Base-by-base conservation (phyloP, 2,113 vertebrate species). In the Pionites leucogaster region DNA sequence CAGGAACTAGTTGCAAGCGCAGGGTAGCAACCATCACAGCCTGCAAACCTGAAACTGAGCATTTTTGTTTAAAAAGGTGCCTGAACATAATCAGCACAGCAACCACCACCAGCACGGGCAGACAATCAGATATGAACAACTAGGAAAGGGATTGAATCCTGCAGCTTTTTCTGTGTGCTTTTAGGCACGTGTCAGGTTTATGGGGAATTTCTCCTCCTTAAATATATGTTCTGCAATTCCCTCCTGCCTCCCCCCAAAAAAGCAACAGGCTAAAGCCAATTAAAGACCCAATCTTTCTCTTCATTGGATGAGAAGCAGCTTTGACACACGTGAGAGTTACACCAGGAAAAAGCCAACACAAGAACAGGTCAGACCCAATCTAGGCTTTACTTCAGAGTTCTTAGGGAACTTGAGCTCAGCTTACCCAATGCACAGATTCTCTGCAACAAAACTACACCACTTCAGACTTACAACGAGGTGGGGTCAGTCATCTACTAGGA, bases 361-460 rank as follows among this genome's bases (percentile, higher is more conserved):
- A 53, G 60, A 39, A 9, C 11, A 42, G n/a, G 6, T 33, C 44
- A 78, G 77, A 33, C 14, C 7, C 17, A 2, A 8, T 2, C 55
- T 23, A 59, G 55, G 13, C 7, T 46, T 22, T 22, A 4, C 62
- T 49, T 24, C 2, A 1, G 10, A 46, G 24, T 7, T 65, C 37
- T 52, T 4, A 8, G 13, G 42, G 6, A 42, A 41, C 69, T 68
- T 29, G 11, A 68, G 39, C 13, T 53, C 31, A 47, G 2, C 59
- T 41, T 52, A 11, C 33, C 29, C 9, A 27, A 27, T 0, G 0
- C 74, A 52, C 60, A 31, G 16, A 9, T 0, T 19, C 33, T 24
- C 11, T 17, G 37, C 44, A 23, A 42, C 46, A 35, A 23, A 10
- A 5, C 53, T 52, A 14, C 55, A 33, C 9, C 37, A 7, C 63